Conservation (phyloP, 2,888 invertebrate species). For the Eledona agricola region DNA sequence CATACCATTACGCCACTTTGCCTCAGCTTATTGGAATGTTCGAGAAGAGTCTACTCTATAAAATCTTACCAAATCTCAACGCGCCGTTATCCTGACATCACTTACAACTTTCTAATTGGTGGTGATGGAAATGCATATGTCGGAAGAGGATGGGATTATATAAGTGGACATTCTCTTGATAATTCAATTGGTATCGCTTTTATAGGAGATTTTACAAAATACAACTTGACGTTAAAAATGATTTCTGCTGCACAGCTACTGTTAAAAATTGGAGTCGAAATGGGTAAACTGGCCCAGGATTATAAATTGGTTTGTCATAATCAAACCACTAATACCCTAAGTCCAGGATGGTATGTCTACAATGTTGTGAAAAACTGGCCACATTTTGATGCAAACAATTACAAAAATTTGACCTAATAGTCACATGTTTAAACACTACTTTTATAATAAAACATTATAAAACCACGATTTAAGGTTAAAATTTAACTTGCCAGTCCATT, state of each 20-base stretch:
- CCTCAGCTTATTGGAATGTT: not conserved
- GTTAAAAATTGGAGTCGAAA: slow-evolving; percentile 59
- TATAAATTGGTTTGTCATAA: slow-evolving; percentile 64
- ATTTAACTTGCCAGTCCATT: too few relatives aligned
- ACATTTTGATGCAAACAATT: too few relatives aligned
- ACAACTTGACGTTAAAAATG: slow-evolving; percentile 58
- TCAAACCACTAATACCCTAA: slow-evolving; percentile 61
- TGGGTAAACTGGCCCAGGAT: slow-evolving; percentile 57
- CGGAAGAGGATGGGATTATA: slow-evolving; percentile 64
- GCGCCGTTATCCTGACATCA: slow-evolving; percentile 60
- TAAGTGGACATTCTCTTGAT: slow-evolving; percentile 64
- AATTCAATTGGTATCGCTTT: slow-evolving; percentile 62
- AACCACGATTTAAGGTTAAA: too few relatives aligned
- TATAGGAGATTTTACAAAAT: slow-evolving; percentile 63
- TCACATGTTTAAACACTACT: too few relatives aligned
- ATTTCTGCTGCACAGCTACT: slow-evolving; percentile 60
- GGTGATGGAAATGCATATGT: slow-evolving; percentile 66
- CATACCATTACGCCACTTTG: not conserved
- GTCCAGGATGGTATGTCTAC: slow-evolving; percentile 64
- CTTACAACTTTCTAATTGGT: slow-evolving; percentile 63
- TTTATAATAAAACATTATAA: too few relatives aligned
- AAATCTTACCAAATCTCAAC: not conserved
- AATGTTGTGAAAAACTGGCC: slow-evolving; percentile 63
- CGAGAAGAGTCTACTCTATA: not conserved
- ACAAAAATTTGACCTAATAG: too few relatives aligned